Conservation (phyloP, 2,888 invertebrate genomes). For the Litoditis marina region DNA sequence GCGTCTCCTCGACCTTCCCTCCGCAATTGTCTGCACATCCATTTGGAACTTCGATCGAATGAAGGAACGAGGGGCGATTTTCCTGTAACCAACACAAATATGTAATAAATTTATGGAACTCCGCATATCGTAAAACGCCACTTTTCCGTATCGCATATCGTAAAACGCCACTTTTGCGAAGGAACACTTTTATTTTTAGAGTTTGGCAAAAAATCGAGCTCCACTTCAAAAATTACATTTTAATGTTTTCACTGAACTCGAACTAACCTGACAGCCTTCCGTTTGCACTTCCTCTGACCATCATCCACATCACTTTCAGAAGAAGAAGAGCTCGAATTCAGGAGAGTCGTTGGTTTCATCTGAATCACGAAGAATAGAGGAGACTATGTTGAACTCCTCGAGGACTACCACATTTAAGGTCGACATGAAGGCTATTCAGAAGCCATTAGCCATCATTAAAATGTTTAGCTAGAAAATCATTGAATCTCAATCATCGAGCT, state of each 20-base stretch:
- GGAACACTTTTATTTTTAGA: no score
- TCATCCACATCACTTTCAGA: slow-evolving; percentile 42
- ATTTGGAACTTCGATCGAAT: slow-evolving; percentile 18
- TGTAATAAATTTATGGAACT: no score
- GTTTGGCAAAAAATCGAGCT: no score
- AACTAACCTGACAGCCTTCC: slow-evolving; percentile 40
- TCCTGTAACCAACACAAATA: no score
- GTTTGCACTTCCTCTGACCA: slow-evolving; percentile 47
- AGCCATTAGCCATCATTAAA: background rate
- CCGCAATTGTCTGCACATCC: slow-evolving; percentile 45
- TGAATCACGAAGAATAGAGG: no score
- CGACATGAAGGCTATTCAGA: no score
- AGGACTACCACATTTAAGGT: no score
- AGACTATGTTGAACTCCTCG: no score
- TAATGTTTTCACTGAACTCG: background rate
- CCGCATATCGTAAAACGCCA: no score
- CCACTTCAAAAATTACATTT: background rate
- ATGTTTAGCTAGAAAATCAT: background rate
- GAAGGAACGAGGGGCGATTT: slow-evolving; percentile 19
- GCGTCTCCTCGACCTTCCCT: slow-evolving; percentile 42
- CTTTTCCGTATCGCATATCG: no score
- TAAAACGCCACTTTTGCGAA: no score
- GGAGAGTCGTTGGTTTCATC: slow-evolving; percentile 8
- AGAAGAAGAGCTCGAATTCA: slow-evolving; percentile 14
- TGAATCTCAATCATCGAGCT: slow-evolving; percentile 3